Conservation (phyloP, 2,113 vertebrate species). For the Corythornis vintsioides region DNA sequence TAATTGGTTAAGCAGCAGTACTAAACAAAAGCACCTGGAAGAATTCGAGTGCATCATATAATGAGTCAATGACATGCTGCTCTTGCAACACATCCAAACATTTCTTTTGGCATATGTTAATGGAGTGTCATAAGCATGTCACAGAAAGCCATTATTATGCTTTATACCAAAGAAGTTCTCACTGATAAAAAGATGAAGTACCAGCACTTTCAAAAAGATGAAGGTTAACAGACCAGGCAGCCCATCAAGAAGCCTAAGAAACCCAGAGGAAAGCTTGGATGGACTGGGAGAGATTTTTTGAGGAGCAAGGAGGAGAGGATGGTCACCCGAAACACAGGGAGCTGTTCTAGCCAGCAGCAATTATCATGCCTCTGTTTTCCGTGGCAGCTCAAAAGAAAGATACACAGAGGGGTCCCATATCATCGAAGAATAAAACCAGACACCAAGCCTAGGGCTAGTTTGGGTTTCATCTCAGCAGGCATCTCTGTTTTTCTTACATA, state of each 20-base stretch:
- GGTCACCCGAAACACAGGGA: accelerated
- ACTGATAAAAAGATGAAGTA: not conserved
- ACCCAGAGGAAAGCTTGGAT: not conserved
- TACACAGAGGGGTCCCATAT: not conserved
- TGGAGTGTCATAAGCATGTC: not conserved
- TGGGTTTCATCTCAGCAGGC: not conserved
- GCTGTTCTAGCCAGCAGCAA: not conserved
- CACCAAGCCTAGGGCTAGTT: not conserved
- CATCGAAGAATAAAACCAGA: not conserved
- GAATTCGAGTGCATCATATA: slow-evolving; percentile 27
- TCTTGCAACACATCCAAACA: slow-evolving; percentile 23
- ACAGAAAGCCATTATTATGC: not conserved
- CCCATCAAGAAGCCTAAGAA: not conserved
- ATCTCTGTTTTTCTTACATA: slow-evolving; percentile 7
- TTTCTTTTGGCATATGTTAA: slow-evolving; percentile 5
- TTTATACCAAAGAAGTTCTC: not conserved
- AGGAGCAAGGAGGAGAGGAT: not conserved
- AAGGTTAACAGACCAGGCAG: not conserved
- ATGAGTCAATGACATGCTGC: not conserved
- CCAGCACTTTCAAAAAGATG: not conserved
- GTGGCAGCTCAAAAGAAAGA: not conserved
- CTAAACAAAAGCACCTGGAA: slow-evolving; percentile 17
- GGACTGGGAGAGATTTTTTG: not conserved
- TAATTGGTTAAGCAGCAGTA: slow-evolving; percentile 24
- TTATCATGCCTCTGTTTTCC: not conserved